A percentile compares a stretch with the other conserved stretches of the same genome.
These are phyloP conservation scores for Alauda arvensis DNA, from an alignment of 2,797 vertebrate species.

Conservation along the genomic window DNA sequence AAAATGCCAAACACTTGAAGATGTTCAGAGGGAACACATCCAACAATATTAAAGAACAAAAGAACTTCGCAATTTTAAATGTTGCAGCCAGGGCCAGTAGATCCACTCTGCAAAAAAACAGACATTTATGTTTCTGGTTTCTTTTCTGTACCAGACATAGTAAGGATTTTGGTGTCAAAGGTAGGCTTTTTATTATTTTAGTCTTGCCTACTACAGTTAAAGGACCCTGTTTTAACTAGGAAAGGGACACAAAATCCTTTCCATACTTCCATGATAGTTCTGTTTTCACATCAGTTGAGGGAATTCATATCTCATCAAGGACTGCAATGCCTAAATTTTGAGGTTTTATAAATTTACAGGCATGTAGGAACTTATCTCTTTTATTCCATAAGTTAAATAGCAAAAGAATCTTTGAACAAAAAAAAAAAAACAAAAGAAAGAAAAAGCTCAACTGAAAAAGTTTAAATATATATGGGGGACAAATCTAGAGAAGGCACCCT, in stretches of 20 bases:
- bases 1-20: background rate
- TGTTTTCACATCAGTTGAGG: background rate
- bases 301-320: background rate
- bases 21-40: background rate
- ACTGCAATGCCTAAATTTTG: background rate
- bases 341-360: background rate
- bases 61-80: background rate
- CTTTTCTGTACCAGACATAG: background rate
- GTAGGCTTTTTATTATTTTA: background rate
- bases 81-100: background rate
- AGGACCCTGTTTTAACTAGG: background rate
- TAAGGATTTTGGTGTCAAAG: background rate
- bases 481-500: background rate
- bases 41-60: background rate
- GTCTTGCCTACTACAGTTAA: background rate
- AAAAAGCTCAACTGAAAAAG: rapidly evolving
- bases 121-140: background rate
- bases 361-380: background rate
- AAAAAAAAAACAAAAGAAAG: rapidly evolving
- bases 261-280: background rate
- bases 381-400: background rate
- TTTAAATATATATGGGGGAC: background rate
- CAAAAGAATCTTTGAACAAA: background rate
- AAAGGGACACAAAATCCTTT: background rate
- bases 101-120: background rate